Conservation (phyloP, 2,888 invertebrate genomes). For the Hydrotaea cyrtoneurina region DNA sequence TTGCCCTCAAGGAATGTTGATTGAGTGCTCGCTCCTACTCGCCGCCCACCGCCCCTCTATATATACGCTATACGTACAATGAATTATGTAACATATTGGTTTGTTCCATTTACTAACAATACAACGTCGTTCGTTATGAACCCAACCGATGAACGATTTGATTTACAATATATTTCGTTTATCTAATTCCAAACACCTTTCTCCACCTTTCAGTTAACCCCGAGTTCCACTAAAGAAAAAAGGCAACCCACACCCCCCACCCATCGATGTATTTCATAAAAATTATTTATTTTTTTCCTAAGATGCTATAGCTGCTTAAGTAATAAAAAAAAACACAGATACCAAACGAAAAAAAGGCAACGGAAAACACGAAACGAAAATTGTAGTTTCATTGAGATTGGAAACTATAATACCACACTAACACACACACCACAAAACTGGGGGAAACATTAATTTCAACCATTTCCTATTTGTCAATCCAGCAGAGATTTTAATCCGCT, state of each 20-base stretch:
- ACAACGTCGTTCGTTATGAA: background rate
- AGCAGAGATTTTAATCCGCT: background rate
- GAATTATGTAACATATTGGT: slow-evolving; percentile 10
- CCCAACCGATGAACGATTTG: background rate
- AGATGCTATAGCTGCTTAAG: slow-evolving; percentile 66
- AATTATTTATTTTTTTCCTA: slow-evolving; percentile 60
- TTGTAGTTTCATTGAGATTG: slow-evolving; percentile 53
- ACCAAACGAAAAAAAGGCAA: slow-evolving; percentile 63
- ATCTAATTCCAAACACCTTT: slow-evolving; percentile 43
- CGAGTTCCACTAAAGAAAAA: slow-evolving; percentile 70
- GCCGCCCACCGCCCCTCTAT: too few species aligned
- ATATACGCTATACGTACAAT: background rate
- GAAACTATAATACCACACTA: slow-evolving; percentile 26
- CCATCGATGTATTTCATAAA: slow-evolving; percentile 69
- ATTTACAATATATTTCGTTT: slow-evolving; percentile 11
- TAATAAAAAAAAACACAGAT: slow-evolving; percentile 57
- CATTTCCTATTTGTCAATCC: background rate
- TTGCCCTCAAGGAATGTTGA: slow-evolving; percentile 1
- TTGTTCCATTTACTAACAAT: slow-evolving; percentile 12
- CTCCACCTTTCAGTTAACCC: slow-evolving; percentile 69
- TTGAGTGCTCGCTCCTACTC: background rate
- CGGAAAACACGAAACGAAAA: slow-evolving; percentile 59
- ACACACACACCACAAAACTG: background rate
- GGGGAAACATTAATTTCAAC: background rate
- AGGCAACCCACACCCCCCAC: slow-evolving; percentile 59